Evolutionary conservation across 2,113 vertebrate genomes (phyloP).

Genomic region (Sarotherodon lohbergeri): DNA sequence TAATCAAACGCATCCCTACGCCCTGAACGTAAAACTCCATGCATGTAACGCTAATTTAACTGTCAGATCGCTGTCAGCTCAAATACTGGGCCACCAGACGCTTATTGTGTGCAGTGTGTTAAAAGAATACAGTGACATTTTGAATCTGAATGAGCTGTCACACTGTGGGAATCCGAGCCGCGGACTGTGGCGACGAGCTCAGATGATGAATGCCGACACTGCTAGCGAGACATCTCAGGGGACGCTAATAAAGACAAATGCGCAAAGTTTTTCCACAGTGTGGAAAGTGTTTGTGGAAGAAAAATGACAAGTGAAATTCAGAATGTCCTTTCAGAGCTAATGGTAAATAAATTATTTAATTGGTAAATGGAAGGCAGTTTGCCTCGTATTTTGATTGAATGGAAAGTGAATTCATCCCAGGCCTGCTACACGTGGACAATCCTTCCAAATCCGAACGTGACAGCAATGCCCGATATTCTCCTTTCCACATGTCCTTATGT

Average conservation of each 20-base stretch:
- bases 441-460: constrained; percentile 16
- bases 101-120: neutral
- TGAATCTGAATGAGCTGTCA: constrained; percentile 2
- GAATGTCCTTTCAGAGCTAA: constrained; percentile 25
- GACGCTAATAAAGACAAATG: constrained; percentile 51
- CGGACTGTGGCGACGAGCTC: neutral
- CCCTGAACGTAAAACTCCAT: neutral
- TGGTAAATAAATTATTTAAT: constrained; percentile 48
- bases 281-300: constrained; percentile 34
- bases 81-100: neutral
- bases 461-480: constrained; percentile 27
- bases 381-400: constrained; percentile 32
- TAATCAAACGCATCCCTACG: neutral
- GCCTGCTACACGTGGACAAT: constrained; percentile 2
- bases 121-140: constrained; percentile 1
- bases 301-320: constrained; percentile 27
- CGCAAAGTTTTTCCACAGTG: constrained; percentile 21
- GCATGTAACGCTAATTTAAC: neutral
- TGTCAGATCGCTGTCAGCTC: neutral
- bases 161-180: neutral
- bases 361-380: constrained; percentile 35
- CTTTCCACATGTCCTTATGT: neutral
- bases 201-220: constrained; percentile 38
- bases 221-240: constrained; percentile 32
- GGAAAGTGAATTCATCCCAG: constrained; percentile 38